Evolutionary conservation across 2,113 vertebrate species (phyloP), one percentile per base, ranked within the genome.

Genomic region (Poicephalus gulielmi): DNA sequence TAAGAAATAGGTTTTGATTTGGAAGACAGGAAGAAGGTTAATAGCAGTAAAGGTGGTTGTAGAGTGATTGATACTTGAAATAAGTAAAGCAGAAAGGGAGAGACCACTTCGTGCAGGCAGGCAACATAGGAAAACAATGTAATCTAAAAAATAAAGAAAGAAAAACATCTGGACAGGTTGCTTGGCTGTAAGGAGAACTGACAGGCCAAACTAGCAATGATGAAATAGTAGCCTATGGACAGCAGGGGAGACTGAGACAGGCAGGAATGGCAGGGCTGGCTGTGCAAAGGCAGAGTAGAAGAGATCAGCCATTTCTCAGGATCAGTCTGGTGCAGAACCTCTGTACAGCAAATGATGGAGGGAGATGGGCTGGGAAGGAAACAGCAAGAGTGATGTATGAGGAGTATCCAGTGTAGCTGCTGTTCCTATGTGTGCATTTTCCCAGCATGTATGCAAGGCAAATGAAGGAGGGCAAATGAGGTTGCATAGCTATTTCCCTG

Each of bases 11-110:
- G 92, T 97, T 98, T 98, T 97, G 97, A 97, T 98, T 98, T 92
- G 96, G 97, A 97, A 98, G 97, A 98, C 95, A 97, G 98, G 97
- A 98, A 97, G 96, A 97, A 97, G 96, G 98, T 98, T 98, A 98
- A 98, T 82, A 69, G 95, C 92, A 95, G 96, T 93, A 96, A 96
- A 98, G 97, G 97, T 98, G 95, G 96, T 98, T 98, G 98, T 90
- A 86, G 96, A 94, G 95, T 98, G 98, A 98, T 96, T 98, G 98
- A 98, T 96, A 93, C 53, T 88, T 67, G 39, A 62, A 95, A 71
- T 92, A 94, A 94, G 80, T 87, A 75, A 69, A 78, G 86, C 67
- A 90, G 91, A 96, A 93, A 94, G 50, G 44, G 78, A 91, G 46
- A 92, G 66, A 67, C 27, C 75, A 73, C 88, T 94, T 91, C 76